Evolutionary conservation across 2,888 invertebrate species (phyloP).

Genomic region (Desoria tigrina): DNA sequence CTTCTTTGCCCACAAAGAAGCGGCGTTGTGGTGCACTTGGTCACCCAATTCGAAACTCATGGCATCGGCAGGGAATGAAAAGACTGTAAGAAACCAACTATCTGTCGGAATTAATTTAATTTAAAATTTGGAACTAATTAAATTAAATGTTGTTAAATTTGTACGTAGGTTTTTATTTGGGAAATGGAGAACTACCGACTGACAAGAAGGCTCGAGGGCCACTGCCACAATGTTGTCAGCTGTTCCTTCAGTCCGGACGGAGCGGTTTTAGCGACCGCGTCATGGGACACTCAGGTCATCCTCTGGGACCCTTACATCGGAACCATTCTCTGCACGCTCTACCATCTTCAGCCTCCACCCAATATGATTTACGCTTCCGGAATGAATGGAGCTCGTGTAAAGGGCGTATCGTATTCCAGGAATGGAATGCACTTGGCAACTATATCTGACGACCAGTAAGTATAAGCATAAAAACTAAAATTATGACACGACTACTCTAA

Average conservation of each 20-base stretch:
- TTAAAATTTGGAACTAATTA: too few relatives aligned
- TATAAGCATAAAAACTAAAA: too few relatives aligned
- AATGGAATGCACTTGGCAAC: constrained; percentile 59
- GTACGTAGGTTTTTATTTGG: constrained; percentile 58
- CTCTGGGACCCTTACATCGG: constrained; percentile 60
- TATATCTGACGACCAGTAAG: constrained; percentile 61
- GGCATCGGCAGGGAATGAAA: constrained; percentile 56
- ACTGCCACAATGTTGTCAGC: constrained; percentile 59
- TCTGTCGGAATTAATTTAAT: background rate
- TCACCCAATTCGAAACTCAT: constrained; percentile 58
- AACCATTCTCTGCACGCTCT: constrained; percentile 48
- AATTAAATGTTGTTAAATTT: too few relatives aligned
- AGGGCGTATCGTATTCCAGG: constrained; percentile 58
- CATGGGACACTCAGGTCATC: constrained; percentile 61
- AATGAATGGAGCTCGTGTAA: constrained; percentile 59
- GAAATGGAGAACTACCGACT: constrained; percentile 55
- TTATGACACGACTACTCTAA: too few relatives aligned
- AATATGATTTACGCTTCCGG: constrained; percentile 61
- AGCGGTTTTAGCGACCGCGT: constrained; percentile 60
- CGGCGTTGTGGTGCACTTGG: constrained; percentile 59
- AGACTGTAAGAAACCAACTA: constrained; percentile 54
- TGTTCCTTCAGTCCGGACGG: constrained; percentile 59
- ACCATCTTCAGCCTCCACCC: constrained; percentile 60
- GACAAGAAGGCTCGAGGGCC: constrained; percentile 57
- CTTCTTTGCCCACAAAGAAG: constrained; percentile 56